These are phyloP conservation scores for Euzophera pinguis DNA, from an alignment of 2,888 invertebrate genomes.

Conservation along the genomic window DNA sequence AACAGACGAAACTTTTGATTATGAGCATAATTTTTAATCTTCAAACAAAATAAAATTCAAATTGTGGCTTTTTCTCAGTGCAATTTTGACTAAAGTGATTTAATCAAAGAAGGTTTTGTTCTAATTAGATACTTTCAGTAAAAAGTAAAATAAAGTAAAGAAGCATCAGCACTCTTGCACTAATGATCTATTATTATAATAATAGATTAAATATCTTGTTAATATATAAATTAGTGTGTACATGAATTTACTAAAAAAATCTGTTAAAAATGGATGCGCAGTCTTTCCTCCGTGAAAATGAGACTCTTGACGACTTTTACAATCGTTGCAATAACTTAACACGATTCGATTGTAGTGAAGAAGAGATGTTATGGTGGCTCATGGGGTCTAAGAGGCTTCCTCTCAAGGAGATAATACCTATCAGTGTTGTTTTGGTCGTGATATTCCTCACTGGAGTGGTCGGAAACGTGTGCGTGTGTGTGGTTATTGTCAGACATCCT, in stretches of 20 bases:
- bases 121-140: too few species aligned
- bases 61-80: too few species aligned
- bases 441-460: constrained; percentile 92
- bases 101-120: too few species aligned
- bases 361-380: constrained; percentile 78
- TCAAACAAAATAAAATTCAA: too few species aligned
- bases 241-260: not conserved
- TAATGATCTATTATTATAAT: not conserved
- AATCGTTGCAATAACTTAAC: constrained; percentile 69
- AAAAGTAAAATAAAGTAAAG: too few species aligned
- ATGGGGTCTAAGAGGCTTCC: constrained; percentile 83
- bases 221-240: not conserved
- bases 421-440: constrained; percentile 85
- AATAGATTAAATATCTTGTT: not conserved
- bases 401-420: constrained; percentile 74
- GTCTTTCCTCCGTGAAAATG: constrained; percentile 53
- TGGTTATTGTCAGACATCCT: constrained; percentile 89
- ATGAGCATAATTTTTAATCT: too few species aligned
- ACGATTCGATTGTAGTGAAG: constrained; percentile 79
- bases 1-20: too few species aligned
- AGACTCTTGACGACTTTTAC: constrained; percentile 62
- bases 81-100: too few species aligned
- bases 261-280: constrained; percentile 41
- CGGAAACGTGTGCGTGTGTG: constrained; percentile 91
- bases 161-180: not conserved